Percentiles rank a stretch among this genome's conserved stretches.
These are phyloP conservation scores for Rhinella marina DNA, from an alignment of 2,797 vertebrate species.

Conservation along the genomic window DNA sequence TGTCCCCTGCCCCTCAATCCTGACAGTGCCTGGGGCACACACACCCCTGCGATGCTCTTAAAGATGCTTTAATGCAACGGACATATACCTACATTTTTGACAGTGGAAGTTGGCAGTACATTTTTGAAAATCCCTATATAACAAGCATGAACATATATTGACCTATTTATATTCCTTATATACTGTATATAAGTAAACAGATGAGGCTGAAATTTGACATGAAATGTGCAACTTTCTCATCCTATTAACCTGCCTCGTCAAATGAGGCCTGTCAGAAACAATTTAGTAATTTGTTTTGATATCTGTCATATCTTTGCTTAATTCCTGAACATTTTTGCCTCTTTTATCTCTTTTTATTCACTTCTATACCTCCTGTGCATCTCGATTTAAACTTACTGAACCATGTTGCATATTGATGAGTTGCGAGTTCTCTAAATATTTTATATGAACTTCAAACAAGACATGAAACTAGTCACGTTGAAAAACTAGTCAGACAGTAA, in stretches of 20 bases:
- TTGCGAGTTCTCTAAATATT: not conserved
- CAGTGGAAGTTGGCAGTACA: not conserved
- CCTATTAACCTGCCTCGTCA: conserved; percentile 7
- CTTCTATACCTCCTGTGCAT: conserved; percentile 1
- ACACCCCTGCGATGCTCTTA: no score
- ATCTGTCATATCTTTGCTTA: not conserved
- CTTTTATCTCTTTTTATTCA: not conserved
- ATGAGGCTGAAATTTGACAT: not conserved
- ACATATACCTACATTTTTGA: not conserved
- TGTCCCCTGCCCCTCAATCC: no score
- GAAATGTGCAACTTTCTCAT: not conserved
- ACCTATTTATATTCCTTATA: not conserved
- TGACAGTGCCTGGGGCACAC: no score
- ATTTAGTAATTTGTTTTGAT: conserved; percentile 4
- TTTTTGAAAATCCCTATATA: not conserved
- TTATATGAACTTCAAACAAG: not conserved
- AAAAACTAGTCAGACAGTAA: not conserved
- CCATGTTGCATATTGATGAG: conserved; percentile 15
- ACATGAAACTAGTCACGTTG: not conserved
- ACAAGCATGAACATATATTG: not conserved
- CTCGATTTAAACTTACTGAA: not conserved
- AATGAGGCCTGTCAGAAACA: conserved; percentile 2
- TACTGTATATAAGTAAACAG: not conserved
- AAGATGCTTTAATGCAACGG: not conserved
- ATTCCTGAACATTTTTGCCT: not conserved